A percentile compares a stretch with the other conserved stretches of the same genome.
phyloP scores from a whole-genome alignment of 2,888 invertebrate genomes.

The Parnassius glacialis region DNA sequence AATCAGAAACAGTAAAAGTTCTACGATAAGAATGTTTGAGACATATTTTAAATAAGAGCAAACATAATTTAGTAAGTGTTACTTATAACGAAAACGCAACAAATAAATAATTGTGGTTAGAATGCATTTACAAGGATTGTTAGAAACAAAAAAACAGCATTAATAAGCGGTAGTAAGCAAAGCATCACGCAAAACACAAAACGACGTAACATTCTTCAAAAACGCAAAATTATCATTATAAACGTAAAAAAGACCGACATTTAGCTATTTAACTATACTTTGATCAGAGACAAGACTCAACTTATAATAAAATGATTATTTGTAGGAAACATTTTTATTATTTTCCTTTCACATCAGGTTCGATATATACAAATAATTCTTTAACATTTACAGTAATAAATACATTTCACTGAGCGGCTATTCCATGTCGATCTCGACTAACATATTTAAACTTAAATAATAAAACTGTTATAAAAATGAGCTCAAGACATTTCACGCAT shows the following conservation, averaged over 20 bases:
- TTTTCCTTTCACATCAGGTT: conserved; percentile 73
- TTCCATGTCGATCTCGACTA: conserved; percentile 53
- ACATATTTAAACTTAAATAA: conserved; percentile 60
- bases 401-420: conserved; percentile 62
- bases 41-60: no score
- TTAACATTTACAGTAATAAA: conserved; percentile 75
- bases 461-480: conserved; percentile 65
- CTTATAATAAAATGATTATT: conserved; percentile 62
- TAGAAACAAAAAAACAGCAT: conserved; percentile 24
- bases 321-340: conserved; percentile 77
- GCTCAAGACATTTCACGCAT: conserved; percentile 39
- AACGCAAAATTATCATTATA: conserved; percentile 39
- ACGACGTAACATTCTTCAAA: conserved; percentile 32
- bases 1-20: conserved; percentile 50
- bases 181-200: conserved; percentile 42
- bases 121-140: conserved; percentile 20
- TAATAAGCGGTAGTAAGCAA: conserved; percentile 36
- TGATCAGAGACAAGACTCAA: conserved; percentile 75
- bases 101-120: conserved; percentile 26
- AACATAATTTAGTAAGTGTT: no score
- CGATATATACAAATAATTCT: conserved; percentile 79
- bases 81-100: no score
- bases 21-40: no score
- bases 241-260: not conserved
- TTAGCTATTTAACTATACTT: conserved; percentile 8